Percentiles rank a stretch among this genome's conserved stretches.
Conservation (phyloP, 2,888 invertebrate genomes). For the Quadroppia sp. region DNA sequence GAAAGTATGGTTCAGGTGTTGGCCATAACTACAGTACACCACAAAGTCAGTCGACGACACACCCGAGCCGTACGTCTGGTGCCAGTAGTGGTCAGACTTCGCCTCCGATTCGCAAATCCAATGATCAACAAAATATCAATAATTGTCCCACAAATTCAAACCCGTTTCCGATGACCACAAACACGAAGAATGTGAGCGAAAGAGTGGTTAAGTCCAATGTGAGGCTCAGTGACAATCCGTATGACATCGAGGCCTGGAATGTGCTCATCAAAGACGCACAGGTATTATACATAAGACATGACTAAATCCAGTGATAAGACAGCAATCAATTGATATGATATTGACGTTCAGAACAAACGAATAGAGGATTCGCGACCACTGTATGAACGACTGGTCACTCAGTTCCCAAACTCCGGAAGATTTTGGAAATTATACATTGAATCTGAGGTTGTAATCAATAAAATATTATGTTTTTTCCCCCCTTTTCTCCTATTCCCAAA, state of each 20-base stretch:
- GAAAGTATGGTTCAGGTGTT: slow-evolving; percentile 8
- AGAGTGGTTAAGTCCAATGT: slow-evolving; percentile 57
- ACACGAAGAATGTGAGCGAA: slow-evolving; percentile 49
- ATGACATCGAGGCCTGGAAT: slow-evolving; percentile 98
- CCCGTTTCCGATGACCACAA: not conserved
- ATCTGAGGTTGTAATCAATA: slow-evolving; percentile 67
- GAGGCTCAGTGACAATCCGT: slow-evolving; percentile 73
- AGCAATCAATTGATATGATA: not conserved
- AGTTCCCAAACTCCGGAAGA: slow-evolving; percentile 92
- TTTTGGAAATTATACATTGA: slow-evolving; percentile 99
- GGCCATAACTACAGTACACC: slow-evolving; percentile 24
- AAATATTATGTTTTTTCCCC: slow-evolving; percentile 33
- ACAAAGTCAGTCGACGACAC: not conserved
- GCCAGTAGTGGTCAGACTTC: not conserved
- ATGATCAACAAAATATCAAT: not conserved
- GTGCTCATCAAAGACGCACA: slow-evolving; percentile 74
- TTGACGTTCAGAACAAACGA: slow-evolving; percentile 48
- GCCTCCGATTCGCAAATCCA: not conserved
- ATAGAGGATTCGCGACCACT: slow-evolving; percentile 79
- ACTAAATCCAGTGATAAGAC: too few species aligned
- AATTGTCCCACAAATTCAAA: not conserved
- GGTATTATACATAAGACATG: slow-evolving; percentile 60
- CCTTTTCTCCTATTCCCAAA: slow-evolving; percentile 4
- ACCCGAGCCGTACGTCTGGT: slow-evolving; percentile 13
- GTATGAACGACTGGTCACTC: slow-evolving; percentile 88